Conservation (phyloP, 1,140 invertebrate genomes). For the Diuraphis noxia region DNA sequence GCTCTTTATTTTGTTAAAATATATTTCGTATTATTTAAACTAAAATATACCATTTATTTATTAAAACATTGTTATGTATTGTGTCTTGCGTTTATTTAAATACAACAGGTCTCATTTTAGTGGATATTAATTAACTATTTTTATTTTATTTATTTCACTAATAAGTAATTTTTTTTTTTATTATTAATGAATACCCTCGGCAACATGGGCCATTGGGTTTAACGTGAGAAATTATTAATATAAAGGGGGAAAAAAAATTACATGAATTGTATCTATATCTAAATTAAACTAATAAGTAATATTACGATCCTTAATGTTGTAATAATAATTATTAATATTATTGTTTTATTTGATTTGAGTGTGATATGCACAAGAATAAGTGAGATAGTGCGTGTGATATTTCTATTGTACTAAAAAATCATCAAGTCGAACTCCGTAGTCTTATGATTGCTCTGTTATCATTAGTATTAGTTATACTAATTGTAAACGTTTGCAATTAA, state of each 20-base stretch:
- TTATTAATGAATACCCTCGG: no score
- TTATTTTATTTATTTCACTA: no score
- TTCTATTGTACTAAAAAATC: neutral
- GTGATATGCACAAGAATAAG: neutral
- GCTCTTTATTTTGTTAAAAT: neutral
- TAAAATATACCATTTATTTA: neutral
- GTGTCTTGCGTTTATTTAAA: neutral
- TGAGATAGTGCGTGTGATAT: neutral
- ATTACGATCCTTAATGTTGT: no score
- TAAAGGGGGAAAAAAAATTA: no score
- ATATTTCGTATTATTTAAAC: neutral
- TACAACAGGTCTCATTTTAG: neutral
- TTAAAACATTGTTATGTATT: neutral
- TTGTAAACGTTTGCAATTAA: neutral
- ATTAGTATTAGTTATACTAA: neutral
- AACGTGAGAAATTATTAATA: no score
- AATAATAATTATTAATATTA: no score
- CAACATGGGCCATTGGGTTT: no score
- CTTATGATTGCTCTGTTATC: neutral
- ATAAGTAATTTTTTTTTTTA: no score
- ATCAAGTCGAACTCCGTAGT: neutral
- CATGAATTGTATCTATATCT: no score
- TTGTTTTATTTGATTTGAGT: no score
- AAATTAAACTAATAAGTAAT: no score
- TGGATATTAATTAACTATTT: neutral